Evolutionary conservation across 92 coral and sea anemone species (phyloP), one percentile per base, ranked within the genome.

Genomic region (Umimayanthus chanpuru): DNA sequence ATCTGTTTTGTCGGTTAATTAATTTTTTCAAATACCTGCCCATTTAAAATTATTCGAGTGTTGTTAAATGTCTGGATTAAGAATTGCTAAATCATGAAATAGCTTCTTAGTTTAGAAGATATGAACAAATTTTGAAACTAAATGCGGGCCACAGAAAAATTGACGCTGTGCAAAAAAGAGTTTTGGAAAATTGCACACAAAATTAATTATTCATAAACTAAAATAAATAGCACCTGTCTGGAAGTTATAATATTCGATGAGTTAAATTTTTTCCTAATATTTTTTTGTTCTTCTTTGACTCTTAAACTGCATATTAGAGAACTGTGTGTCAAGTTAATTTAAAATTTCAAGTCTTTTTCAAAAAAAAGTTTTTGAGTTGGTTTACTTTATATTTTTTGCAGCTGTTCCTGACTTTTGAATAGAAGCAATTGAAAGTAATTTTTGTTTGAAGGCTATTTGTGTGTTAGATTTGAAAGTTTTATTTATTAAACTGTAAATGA

Each of bases 151-250:
- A 18, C 25, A 61, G 26, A 61, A 61, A 56, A 61, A 61, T 61
- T 5, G 26, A 18, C 25, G n/a, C 68, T 0, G 8, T 61, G 68
- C 53, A 38, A 4, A 39, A 53, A 75, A 39, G 53, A 75, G 44
- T 75, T 41, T 36, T 14, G 68, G 68, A 61, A 12, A 61, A 61
- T 61, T 21, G 79, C 79, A 75, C 79, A 75, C 41, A 1, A 75
- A 75, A 39, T 75, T 75, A 75, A 75, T 75, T 75, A 75, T 75
- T 75, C 79, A 39, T 75, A 61, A 61, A 21, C 26, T 3, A 61
- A 61, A 61, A 20, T 61, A 75, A 73, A 75, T 39, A 21, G 44
- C 79, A 75, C 53, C 79, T 75, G 79, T 39, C 53, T 14, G 76
- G 41, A 47, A 47, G 53, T 5, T 50, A 50, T 44, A 50, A 50